A percentile compares a stretch with the other conserved stretches of the same genome.
Evolutionary conservation across 2,888 invertebrate genomes (phyloP).

Genomic region (Hypolimnas misippus): DNA sequence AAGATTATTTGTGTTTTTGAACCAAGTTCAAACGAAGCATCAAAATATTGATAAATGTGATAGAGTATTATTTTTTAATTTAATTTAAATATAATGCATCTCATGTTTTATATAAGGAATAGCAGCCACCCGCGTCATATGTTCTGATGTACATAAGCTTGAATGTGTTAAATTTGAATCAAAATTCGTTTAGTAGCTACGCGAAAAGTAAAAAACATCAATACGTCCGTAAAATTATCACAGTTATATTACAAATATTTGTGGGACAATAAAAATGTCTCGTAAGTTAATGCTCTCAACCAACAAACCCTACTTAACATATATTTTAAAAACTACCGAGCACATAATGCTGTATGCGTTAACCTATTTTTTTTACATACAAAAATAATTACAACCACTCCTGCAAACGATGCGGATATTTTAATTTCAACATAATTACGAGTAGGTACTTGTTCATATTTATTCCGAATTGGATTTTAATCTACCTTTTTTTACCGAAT

Average conservation of each 20-base stretch:
- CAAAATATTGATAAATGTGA: too few relatives aligned
- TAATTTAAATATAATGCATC: too few relatives aligned
- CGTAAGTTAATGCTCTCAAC: background rate
- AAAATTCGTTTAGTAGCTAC: too few relatives aligned
- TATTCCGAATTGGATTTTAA: background rate
- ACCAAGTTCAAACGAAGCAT: too few relatives aligned
- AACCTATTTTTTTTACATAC: conserved; percentile 6
- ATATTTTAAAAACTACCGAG: background rate
- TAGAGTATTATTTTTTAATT: too few relatives aligned
- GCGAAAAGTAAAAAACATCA: background rate
- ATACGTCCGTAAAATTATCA: background rate
- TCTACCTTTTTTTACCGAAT: background rate
- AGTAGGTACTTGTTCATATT: background rate
- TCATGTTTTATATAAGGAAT: too few relatives aligned
- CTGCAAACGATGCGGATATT: conserved; percentile 5
- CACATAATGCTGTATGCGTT: background rate
- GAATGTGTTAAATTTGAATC: too few relatives aligned
- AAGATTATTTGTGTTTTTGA: too few relatives aligned
- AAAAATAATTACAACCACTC: background rate
- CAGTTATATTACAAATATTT: background rate
- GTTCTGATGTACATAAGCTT: too few relatives aligned
- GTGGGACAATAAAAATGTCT: background rate
- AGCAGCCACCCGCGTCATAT: too few relatives aligned
- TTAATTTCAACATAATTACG: background rate
- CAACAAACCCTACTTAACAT: background rate